Evolutionary conservation across 2,888 invertebrate genomes (phyloP).

Genomic region (Melipona beecheii): DNA sequence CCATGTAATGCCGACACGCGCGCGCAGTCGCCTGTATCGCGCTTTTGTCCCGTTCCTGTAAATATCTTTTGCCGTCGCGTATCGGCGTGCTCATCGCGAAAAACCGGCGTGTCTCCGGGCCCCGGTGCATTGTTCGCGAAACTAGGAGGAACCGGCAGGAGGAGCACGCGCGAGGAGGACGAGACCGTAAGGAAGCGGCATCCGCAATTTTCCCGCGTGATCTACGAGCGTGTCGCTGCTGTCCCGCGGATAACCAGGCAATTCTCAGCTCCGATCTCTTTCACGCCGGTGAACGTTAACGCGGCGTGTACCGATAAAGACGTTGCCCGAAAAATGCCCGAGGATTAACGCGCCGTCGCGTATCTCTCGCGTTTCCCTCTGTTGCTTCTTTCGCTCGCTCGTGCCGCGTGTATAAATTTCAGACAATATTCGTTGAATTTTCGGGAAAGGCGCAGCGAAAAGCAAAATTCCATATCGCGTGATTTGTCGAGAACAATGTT

Average conservation of each 20-base stretch:
- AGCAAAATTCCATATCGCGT: too few species aligned
- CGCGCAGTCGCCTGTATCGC: conserved; percentile 1
- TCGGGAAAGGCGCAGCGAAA: too few species aligned
- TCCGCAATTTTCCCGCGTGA: conserved; percentile 44
- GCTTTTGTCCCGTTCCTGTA: conserved; percentile 26
- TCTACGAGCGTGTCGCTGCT: conserved; percentile 12
- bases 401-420: neutral
- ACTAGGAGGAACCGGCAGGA: neutral
- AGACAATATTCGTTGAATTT: too few species aligned
- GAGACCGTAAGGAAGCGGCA: conserved; percentile 13
- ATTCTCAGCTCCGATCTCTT: conserved; percentile 32
- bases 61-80: conserved; percentile 62
- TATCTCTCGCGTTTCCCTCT: neutral
- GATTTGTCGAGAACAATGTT: too few species aligned
- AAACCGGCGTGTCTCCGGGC: conserved; percentile 48
- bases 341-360: neutral
- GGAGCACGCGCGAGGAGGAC: neutral
- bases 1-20: conserved; percentile 1
- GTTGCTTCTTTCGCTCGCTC: neutral
- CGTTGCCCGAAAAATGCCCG: neutral
- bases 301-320: neutral
- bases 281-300: conserved; percentile 36
- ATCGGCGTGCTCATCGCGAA: conserved; percentile 46
- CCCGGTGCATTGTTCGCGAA: conserved; percentile 3
- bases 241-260: conserved; percentile 25